Percentiles rank a stretch among this genome's conserved stretches.
Conservation (phyloP, 2,888 invertebrate species). For the Cotesia congregata region DNA sequence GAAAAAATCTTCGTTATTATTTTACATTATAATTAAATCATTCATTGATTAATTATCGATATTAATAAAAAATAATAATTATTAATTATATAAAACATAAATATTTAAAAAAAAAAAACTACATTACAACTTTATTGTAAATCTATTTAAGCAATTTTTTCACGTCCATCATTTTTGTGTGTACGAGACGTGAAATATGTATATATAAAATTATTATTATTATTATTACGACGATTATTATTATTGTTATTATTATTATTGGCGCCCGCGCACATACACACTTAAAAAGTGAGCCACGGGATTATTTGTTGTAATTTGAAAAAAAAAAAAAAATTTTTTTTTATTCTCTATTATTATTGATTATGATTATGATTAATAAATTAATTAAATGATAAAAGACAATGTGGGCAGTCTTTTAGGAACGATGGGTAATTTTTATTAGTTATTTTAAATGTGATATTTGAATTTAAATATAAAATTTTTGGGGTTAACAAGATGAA, state of each 20-base stretch:
- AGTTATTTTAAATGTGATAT: background rate
- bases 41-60: background rate
- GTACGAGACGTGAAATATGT: slow-evolving; percentile 20
- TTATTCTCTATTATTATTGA: background rate
- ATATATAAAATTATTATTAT: slow-evolving; percentile 13
- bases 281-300: slow-evolving; percentile 27
- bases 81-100: slow-evolving; percentile 7
- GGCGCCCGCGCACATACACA: slow-evolving; percentile 31
- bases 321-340: too few relatives aligned
- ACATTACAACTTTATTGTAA: slow-evolving; percentile 11
- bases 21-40: slow-evolving; percentile 10
- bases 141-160: slow-evolving; percentile 24
- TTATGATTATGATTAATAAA: background rate
- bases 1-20: slow-evolving; percentile 25
- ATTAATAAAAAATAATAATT: background rate
- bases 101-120: background rate
- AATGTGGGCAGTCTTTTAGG: background rate
- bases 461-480: background rate
- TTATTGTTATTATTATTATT: slow-evolving; percentile 13
- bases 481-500: too few relatives aligned
- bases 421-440: background rate
- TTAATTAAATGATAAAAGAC: slow-evolving; percentile 22
- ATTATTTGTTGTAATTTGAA: background rate
- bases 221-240: slow-evolving; percentile 14
- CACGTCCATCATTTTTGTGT: slow-evolving; percentile 11